A percentile compares a stretch with the other conserved stretches of the same genome.
Conservation (phyloP, 1,140 invertebrate species). For the Drosophila ercepeae region DNA sequence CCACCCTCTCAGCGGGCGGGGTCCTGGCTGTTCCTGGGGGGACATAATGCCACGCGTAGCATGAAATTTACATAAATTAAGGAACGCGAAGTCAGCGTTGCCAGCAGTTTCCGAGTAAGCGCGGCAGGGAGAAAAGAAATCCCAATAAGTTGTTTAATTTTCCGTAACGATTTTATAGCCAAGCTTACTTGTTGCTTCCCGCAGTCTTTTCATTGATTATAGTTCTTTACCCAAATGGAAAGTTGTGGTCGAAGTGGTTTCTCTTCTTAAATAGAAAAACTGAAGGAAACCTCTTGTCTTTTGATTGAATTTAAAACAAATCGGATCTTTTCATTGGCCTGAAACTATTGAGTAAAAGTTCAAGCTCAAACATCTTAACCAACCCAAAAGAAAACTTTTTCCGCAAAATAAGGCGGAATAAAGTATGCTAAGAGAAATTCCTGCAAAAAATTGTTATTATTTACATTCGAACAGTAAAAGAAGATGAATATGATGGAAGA, state of each 20-base stretch:
- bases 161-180: conserved; percentile 63
- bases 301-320: conserved; percentile 3
- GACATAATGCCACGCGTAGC: conserved; percentile 61
- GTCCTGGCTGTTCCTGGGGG: conserved; percentile 5
- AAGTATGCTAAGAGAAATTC: neutral
- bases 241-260: conserved; percentile 23
- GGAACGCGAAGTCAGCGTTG: conserved; percentile 44
- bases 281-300: neutral
- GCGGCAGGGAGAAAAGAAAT: conserved; percentile 11
- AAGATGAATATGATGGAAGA: too few species aligned
- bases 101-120: conserved; percentile 14
- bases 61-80: conserved; percentile 81
- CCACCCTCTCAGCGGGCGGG: conserved; percentile 26
- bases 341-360: conserved; percentile 7
- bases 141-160: conserved; percentile 75
- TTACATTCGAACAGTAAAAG: too few species aligned
- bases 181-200: conserved; percentile 63
- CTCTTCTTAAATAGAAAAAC: neutral
- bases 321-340: conserved; percentile 4
- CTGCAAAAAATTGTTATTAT: too few species aligned
- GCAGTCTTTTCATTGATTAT: conserved; percentile 7
- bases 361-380: neutral
- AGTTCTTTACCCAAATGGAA: conserved; percentile 29
- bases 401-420: conserved; percentile 13
- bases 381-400: conserved; percentile 20